Evolutionary conservation across 2,113 vertebrate species (phyloP), one percentile per base, ranked within the genome.

Genomic region (Otocyon megalotis): DNA sequence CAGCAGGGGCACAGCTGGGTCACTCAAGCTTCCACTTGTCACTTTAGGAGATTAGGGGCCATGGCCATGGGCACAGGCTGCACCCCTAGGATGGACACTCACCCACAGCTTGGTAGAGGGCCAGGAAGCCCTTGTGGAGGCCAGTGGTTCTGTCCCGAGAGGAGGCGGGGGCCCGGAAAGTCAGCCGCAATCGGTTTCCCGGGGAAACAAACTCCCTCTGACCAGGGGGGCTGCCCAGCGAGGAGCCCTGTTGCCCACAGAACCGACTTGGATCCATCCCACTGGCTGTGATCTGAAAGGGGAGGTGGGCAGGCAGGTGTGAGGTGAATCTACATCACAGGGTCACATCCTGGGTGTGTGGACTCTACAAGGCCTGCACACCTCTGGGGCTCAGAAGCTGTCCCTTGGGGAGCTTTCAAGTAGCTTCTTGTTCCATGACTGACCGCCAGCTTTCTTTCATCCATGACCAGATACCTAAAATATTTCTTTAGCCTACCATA

Each of bases 71-170:
- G 43, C 35, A 60, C 53, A 76, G 71, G 17, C 35, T 50, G 35
- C 35, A 20, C 24, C 5, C 72, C 26, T 7, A 35, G 1, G n/a
- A 87, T 3, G n/a, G 60, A 77, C 85, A 98, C 99, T 99, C 84
- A 99, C 99, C 99, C 87, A 99, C 98, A 2, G 99, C 99, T 98
- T 98, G 99, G 97, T 99, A 99, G 88, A 99, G 98, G 2, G 99
- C 99, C 43, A 98, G 98, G 97, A 99, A 99, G 85, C 99, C 99
- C 89, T 74, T 98, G 95, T 99, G 98, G 71, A 88, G 97, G 90
- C 97, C 62, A 50, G 97, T 32, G 15, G 93, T 94, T 76, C 97
- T 97, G 58, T 99, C 99, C 17, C 99, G 98, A 67, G 99, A 99
- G 96, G 98, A 98, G 67, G 98, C 97, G 13, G 99, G 99, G 0